Evolutionary conservation across 2,113 vertebrate genomes (phyloP).

Genomic region (Scophthalmus maximus): DNA sequence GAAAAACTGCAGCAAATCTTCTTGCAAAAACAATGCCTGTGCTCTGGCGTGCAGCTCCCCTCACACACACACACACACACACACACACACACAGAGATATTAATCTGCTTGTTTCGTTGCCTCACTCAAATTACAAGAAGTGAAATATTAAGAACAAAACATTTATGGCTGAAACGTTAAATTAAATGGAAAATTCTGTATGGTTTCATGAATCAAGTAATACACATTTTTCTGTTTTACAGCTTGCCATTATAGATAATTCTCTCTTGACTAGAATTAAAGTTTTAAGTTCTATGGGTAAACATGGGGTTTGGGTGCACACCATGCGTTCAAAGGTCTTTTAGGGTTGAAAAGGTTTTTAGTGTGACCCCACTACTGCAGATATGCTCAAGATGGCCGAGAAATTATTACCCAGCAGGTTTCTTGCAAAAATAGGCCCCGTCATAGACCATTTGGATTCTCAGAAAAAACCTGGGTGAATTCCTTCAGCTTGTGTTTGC

Average conservation of each 20-base stretch:
- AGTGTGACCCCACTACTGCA: conserved; percentile 12
- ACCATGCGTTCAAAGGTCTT: conserved; percentile 13
- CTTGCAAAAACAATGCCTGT: background rate
- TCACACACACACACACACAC: no score
- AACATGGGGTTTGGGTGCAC: conserved; percentile 5
- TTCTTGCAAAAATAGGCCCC: conserved; percentile 30
- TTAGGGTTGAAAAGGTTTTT: conserved; percentile 19
- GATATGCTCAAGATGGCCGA: conserved; percentile 30
- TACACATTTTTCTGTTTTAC: background rate
- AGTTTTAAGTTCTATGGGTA: conserved; percentile 1
- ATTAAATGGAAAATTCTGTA: background rate
- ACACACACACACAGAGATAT: no score
- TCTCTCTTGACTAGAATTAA: background rate
- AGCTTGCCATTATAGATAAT: background rate
- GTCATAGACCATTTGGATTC: conserved; percentile 49
- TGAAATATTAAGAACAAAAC: background rate
- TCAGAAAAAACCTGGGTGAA: conserved; percentile 35
- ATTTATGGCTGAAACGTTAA: background rate
- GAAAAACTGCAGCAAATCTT: background rate
- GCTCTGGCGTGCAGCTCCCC: no score
- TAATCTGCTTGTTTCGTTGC: no score
- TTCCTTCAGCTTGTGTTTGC: conserved; percentile 38
- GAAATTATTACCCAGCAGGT: conserved; percentile 46
- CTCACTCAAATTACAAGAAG: background rate
- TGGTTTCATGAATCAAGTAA: background rate